A percentile compares a stretch with the other conserved stretches of the same genome.
These are phyloP conservation scores for Stomatorhinus walkeri DNA, from an alignment of 2,797 vertebrate genomes.

Conservation along the genomic window DNA sequence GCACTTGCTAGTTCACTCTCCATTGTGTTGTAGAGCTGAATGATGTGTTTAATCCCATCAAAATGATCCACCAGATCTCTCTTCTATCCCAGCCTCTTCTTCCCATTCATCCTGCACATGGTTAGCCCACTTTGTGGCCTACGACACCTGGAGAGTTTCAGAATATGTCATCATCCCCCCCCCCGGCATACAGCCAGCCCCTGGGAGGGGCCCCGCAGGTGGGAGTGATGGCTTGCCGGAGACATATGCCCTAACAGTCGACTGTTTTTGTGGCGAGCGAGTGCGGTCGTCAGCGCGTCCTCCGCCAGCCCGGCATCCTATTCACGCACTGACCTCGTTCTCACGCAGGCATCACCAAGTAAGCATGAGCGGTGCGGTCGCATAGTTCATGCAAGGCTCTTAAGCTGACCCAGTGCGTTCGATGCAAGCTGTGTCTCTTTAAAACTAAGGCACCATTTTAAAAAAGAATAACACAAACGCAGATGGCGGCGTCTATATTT, in stretches of 20 bases:
- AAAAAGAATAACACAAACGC: slow-evolving; percentile 5
- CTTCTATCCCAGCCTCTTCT: background rate
- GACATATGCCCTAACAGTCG: background rate
- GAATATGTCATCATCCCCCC: slow-evolving; percentile 38
- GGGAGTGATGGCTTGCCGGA: background rate
- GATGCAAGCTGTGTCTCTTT: background rate
- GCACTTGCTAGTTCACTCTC: background rate
- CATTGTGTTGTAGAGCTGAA: background rate
- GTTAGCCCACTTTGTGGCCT: background rate
- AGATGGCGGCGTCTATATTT: background rate
- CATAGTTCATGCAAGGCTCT: background rate
- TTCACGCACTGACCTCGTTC: background rate
- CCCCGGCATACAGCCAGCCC: background rate
- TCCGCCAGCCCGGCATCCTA: background rate
- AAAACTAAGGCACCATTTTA: background rate
- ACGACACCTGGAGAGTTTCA: slow-evolving; percentile 28
- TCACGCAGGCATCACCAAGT: background rate
- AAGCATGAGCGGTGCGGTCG: too few species aligned
- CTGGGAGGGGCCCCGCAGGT: background rate
- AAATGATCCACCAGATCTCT: background rate
- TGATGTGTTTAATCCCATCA: background rate
- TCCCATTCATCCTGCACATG: background rate
- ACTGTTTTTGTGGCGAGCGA: background rate
- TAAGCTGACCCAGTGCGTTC: background rate
- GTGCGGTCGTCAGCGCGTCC: background rate